phyloP scores from a whole-genome alignment of 2,113 vertebrate species.

The Pelobates fuscus region DNA sequence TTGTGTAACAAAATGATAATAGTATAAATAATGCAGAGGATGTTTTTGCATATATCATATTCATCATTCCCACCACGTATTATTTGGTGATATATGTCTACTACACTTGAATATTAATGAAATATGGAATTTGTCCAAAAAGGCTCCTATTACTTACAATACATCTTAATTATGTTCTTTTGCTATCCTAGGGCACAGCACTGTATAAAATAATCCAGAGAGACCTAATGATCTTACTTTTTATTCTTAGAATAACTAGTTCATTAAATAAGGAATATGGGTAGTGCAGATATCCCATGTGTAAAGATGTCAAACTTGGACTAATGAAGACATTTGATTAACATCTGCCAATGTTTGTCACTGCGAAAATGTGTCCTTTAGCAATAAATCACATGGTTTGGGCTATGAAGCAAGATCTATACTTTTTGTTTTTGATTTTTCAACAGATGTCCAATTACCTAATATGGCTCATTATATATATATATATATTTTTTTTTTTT shows the following conservation, averaged over 20 bases:
- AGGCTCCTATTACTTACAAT: constrained; percentile 27
- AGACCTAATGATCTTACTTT: constrained; percentile 25
- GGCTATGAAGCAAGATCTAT: no score
- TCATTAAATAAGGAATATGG: constrained; percentile 39
- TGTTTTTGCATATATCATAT: constrained; percentile 30
- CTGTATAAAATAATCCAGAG: constrained; percentile 36
- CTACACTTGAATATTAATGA: constrained; percentile 38
- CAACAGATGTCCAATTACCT: no score
- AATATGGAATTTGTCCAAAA: constrained; percentile 23
- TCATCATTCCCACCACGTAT: constrained; percentile 29
- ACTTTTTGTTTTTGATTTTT: no score
- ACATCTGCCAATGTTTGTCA: constrained; percentile 23
- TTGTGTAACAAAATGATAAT: neutral
- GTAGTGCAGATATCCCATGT: constrained; percentile 5
- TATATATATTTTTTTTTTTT: no score
- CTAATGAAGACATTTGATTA: constrained; percentile 34
- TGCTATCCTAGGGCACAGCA: constrained; percentile 30
- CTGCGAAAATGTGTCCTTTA: constrained; percentile 1
- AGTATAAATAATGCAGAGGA: constrained; percentile 31
- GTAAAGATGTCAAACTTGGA: neutral
- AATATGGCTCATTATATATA: no score
- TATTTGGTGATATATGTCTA: neutral
- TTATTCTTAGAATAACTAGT: constrained; percentile 36
- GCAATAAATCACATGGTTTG: neutral
- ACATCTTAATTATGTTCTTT: constrained; percentile 46